These are phyloP conservation scores for Parnassius apollo DNA, from an alignment of 2,888 invertebrate species.

Conservation along the genomic window DNA sequence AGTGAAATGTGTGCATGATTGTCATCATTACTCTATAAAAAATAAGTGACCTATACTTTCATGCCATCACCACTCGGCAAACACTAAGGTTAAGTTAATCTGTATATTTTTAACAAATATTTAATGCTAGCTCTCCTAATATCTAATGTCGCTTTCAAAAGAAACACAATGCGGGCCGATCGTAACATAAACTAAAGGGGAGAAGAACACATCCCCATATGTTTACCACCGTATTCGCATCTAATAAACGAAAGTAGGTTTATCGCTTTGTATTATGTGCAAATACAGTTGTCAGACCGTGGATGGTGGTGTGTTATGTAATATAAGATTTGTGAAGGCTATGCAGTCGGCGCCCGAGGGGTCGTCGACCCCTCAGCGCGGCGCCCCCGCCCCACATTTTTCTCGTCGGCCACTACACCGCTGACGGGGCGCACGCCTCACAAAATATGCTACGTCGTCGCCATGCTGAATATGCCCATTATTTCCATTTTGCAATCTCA, in stretches of 20 bases:
- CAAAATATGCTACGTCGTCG: conserved; percentile 68
- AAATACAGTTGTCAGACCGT: conserved; percentile 52
- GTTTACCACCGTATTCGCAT: conserved; percentile 39
- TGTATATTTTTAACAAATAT: too few relatives aligned
- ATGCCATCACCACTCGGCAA: too few relatives aligned
- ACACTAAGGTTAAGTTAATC: too few relatives aligned
- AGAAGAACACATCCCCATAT: conserved; percentile 31
- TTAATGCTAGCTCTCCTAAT: too few relatives aligned
- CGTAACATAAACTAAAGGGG: conserved; percentile 7
- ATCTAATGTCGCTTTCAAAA: neutral
- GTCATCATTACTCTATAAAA: too few relatives aligned
- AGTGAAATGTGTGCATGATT: too few relatives aligned
- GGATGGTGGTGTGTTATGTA: conserved; percentile 59
- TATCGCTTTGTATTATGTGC: conserved; percentile 35
- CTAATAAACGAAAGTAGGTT: conserved; percentile 39
- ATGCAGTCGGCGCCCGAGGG: conserved; percentile 45
- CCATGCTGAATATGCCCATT: conserved; percentile 70
- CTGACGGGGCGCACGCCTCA: conserved; percentile 50
- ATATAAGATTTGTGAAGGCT: conserved; percentile 54
- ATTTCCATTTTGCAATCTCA: conserved; percentile 71
- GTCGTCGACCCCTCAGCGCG: conserved; percentile 63
- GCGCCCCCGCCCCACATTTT: conserved; percentile 68
- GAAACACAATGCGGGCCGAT: neutral
- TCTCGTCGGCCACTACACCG: conserved; percentile 71
- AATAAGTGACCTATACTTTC: too few relatives aligned